Base-by-base conservation (phyloP, 2,113 vertebrate genomes). In the Ancistrus triradiatus region DNA sequence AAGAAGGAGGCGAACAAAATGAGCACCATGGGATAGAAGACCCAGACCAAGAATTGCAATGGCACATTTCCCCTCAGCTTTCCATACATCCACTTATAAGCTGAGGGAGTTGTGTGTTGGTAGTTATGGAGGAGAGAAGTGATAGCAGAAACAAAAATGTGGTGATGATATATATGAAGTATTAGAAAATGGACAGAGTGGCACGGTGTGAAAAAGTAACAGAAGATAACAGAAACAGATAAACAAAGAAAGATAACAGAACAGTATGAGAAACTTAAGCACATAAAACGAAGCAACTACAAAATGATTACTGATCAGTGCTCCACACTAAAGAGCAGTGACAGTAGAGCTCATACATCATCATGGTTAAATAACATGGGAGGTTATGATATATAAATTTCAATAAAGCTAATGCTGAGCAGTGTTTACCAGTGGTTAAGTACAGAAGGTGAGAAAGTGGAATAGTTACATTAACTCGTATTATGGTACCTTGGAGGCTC, bases 1-100 rank as follows among this genome's bases (percentile, higher is more conserved):
- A 97, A 95, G 60, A 92, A 64, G 47, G 92, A 92, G 1, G 93
- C 90, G 79, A 96, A 96, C 50, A 96, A 84, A 78, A 96, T 92
- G 57, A 97, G 93, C 10, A 78, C 60, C 3, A 98, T 88, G 0
- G 95, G 94, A 76, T 91, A 94, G 1, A 86, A 70, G 15, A 96
- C 90, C 93, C 94, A 97, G 47, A 79, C 92, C 80, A 91, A 79
- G 68, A 80, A 98, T 85, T 97, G 94, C 80, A 96, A 77, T 1
- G 88, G 81, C 35, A 96, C 25, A 63, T 83, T 96, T 0, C 88
- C 89, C 70, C 74, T 81, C 77, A 94, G 75, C 69, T 83, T 85
- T 35, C 74, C 59, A 13, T 93, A 88, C 47, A 90, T 91, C 95
- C 95, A 98, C 72, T 93, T 97, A 87, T 96, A 96, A 53, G 88